Base-by-base conservation (phyloP, 2,797 vertebrate genomes). In the Galagoides demidoff region DNA sequence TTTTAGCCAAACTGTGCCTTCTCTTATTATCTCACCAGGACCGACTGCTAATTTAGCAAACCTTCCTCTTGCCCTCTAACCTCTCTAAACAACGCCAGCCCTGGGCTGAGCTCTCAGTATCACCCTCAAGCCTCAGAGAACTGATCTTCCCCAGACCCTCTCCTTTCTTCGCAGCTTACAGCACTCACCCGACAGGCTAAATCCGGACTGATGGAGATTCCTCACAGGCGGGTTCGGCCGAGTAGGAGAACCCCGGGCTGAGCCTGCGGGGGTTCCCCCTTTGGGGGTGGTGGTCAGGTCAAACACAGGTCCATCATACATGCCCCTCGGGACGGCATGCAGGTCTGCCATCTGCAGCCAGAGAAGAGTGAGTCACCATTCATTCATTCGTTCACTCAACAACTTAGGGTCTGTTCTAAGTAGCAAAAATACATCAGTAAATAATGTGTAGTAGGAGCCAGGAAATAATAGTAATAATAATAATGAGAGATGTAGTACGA, bases 161-260 rank as follows among this genome's bases (percentile, higher is more conserved):
- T 4, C 1, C 16, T 4, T 12, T 25, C 45, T 12, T 8, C 7
- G 19, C 37, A 29, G 68, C 14, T 31, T 57, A 1, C 0, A 34
- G 85, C 45, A 93, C 97, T 99, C 99, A 99, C 99, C 99, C 97
- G 99, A 99, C 98, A 99, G 99, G 98, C 99, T 99, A 98, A 99
- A 99, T 97, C 99, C 99, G 11, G 99, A 99, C 97, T 99, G 99
- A 97, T 99, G 99, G 90, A 99, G 99, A 98, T 99, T 99, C 98
- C 99, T 99, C 97, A 99, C 98, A 0, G 99, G 99, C 0, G 98
- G 99, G 8, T 98, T 98, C 96, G 99, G 99, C 97, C 99, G 99
- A 0, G 99, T 99, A 37, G 99, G 99, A 39, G 99, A 99, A 71
- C 98, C 99, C 31, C 99, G 99, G 57, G 99, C 99, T 4, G 99